Base-by-base conservation (phyloP, 2,888 invertebrate genomes). In the Latheticus oryzae region DNA sequence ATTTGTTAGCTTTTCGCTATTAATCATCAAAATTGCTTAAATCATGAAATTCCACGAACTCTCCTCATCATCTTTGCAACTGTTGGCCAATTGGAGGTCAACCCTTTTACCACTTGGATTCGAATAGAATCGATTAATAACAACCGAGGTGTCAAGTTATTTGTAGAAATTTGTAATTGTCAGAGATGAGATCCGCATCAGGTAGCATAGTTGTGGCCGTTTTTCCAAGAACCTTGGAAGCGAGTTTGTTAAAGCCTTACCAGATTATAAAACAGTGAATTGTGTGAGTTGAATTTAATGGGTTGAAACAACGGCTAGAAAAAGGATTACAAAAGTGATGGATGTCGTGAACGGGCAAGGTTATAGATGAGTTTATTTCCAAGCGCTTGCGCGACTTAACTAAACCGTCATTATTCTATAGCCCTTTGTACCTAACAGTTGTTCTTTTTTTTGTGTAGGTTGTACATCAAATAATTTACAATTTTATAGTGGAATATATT, bases 401-500 rank as follows among this genome's bases (percentile, higher is more conserved):
- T n/a, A n/a, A n/a, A n/a, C n/a, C n/a, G n/a, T n/a, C n/a, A n/a
- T n/a, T n/a, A n/a, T 50, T 50, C 38, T 37, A 50, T 50, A 38
- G 52, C 52, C 35, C 45, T 54, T 45, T 54, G 53, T 45, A 45
- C 45, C 24, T 45, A 35, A 43, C 43, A 40, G 45, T 43, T 24
- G 53, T 45, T 54, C 45, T 45, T 51, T 54, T 52, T 40, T 52
- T 42, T 28, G 35, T 61, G 62, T 62, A 64, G 50, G 58, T 19
- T 28, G 56, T 58, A 50, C 58, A 53, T 63, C 55, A 57, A 60
- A 65, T 66, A 61, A 68, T 68, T 68, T 65, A 66, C 66, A 63
- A 61, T 63, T 65, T 64, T 62, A 57, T 57, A 63, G 61, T 55
- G 48, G 60, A 62, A 64, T 63, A 64, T 58, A 62, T 64, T 63